Base-by-base conservation (phyloP, 2,797 vertebrate genomes). In the Enteromius trimaculatus region DNA sequence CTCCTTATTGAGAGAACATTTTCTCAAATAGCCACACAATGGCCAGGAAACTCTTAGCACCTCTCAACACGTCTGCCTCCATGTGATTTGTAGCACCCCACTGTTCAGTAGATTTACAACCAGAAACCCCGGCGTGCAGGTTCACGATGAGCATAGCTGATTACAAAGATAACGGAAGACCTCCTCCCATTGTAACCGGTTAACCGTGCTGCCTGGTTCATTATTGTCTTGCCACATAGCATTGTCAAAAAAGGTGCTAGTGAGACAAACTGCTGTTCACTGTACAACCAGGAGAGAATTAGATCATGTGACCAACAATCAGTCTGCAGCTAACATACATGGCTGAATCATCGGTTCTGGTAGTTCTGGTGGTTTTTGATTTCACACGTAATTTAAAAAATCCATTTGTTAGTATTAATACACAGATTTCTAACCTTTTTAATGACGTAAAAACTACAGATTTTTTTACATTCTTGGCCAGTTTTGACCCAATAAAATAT, bases 31-130 rank as follows among this genome's bases (percentile, higher is more conserved):
- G 79, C 77, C 62, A 89, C 88, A 95, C 94, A 95, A 95, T 94
- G 90, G 92, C 88, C 93, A 93, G 93, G 93, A 94, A 94, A 89
- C 88, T 80, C 87, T 13, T 82, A 86, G 85, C 86, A 82, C 81
- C 87, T 93, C 90, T 91, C 90, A 88, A 87, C 89, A 92, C 88
- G 81, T 91, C 86, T 82, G 82, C 86, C 87, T 88, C 86, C 31
- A 10, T 83, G 89, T 88, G 89, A 87, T 90, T 91, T 90, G 87
- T 6, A 75, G 84, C 79, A 79, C 87, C 87, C 79, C 16, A 31
- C 34, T 80, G 79, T 83, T 82, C 68, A 69, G 76, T 77, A 88
- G 91, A 95, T 95, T 95, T 95, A 95, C 93, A 92, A 93, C 92
- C 91, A 95, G 93, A 94, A 94, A 91, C 49, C n/a, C 70, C 64